Conservation (phyloP, 2,888 invertebrate species). For the Operophtera brumata region DNA sequence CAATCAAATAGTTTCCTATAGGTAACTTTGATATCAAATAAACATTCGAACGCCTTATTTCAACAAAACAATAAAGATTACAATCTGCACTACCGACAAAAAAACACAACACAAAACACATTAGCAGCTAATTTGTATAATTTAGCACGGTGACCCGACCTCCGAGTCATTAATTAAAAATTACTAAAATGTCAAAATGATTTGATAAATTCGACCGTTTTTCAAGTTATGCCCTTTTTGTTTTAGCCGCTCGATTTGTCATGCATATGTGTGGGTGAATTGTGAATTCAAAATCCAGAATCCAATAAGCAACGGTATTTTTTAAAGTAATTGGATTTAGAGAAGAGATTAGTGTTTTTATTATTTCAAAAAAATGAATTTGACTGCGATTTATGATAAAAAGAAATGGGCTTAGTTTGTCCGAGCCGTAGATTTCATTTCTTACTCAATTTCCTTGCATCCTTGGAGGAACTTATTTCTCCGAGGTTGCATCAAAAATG, state of each 20-base stretch:
- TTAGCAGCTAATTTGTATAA: slow-evolving; percentile 67
- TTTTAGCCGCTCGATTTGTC: slow-evolving; percentile 58
- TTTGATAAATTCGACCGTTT: slow-evolving; percentile 65
- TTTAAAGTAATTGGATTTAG: slow-evolving; percentile 32
- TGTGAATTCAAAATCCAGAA: slow-evolving; percentile 40
- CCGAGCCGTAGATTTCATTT: too few species aligned
- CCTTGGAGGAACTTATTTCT: too few species aligned
- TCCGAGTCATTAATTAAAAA: slow-evolving; percentile 61
- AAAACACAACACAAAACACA: slow-evolving; percentile 54
- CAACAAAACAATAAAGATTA: slow-evolving; percentile 20
- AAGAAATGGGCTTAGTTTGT: too few species aligned
- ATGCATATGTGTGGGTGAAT: slow-evolving; percentile 33
- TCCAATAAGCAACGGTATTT: slow-evolving; percentile 30
- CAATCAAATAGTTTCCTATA: too few species aligned
- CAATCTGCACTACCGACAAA: slow-evolving; percentile 43
- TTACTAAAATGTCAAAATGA: slow-evolving; percentile 57
- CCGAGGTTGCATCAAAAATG: too few species aligned
- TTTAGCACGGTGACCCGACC: slow-evolving; percentile 64
- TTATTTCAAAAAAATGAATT: neutral
- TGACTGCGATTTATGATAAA: neutral
- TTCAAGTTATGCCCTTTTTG: slow-evolving; percentile 48
- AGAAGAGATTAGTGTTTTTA: slow-evolving; percentile 18
- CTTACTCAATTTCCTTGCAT: too few species aligned
- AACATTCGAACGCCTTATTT: neutral
- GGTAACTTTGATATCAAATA: neutral